A percentile compares a stretch with the other conserved stretches of the same genome.
Conservation (phyloP, 2,113 vertebrate species). For the Ceyx melanurus region DNA sequence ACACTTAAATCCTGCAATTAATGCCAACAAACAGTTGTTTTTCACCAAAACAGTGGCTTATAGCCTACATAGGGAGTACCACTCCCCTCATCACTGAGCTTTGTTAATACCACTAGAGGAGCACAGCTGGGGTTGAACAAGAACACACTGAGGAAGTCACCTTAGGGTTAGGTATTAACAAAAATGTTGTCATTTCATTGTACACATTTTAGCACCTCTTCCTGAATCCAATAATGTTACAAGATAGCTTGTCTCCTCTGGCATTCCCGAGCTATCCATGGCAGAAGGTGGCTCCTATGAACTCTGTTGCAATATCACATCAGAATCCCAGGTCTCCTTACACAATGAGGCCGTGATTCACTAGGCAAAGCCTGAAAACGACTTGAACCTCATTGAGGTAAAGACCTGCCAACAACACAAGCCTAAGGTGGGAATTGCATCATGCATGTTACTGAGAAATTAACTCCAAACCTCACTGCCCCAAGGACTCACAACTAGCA, state of each 20-base stretch:
- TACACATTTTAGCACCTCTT: not conserved
- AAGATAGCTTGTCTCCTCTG: not conserved
- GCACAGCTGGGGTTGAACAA: not conserved
- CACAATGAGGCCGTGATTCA: not conserved
- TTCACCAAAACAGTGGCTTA: not conserved
- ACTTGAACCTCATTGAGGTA: not conserved
- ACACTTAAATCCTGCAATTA: not conserved
- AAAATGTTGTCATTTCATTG: not conserved
- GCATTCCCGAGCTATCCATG: not conserved
- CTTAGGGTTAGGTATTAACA: not conserved
- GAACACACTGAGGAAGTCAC: not conserved
- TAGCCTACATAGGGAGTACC: accelerated
- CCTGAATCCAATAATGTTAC: not conserved
- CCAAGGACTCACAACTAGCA: not conserved
- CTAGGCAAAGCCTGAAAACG: not conserved
- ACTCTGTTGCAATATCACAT: not conserved
- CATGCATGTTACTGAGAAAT: accelerated
- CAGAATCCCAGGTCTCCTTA: not conserved
- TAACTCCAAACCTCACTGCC: accelerated
- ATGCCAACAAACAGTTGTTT: not conserved
- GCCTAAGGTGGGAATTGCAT: not conserved
- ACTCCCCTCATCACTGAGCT: accelerated
- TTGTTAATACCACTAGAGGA: not conserved
- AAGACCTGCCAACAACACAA: not conserved
- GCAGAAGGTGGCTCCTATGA: not conserved